Evolutionary conservation across 2,888 invertebrate species (phyloP).

Genomic region (Spicauda simplicius): DNA sequence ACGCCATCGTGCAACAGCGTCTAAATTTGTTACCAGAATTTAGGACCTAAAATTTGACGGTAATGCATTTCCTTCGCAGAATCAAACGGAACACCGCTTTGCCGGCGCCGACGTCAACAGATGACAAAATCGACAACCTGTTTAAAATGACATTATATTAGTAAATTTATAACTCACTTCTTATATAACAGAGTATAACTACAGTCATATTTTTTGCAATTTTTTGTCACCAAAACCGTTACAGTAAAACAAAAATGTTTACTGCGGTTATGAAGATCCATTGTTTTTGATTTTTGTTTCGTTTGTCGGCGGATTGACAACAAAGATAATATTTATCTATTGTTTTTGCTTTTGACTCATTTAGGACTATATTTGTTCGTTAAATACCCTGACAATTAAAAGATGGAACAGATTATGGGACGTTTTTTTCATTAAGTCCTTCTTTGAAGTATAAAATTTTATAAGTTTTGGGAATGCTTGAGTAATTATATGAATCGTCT

Average conservation of each 20-base stretch:
- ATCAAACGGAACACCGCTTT: slow-evolving; percentile 34
- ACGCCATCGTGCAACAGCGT: neutral
- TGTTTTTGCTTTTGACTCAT: slow-evolving; percentile 10
- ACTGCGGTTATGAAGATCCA: slow-evolving; percentile 60
- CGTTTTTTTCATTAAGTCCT: neutral
- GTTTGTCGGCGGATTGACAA: slow-evolving; percentile 36
- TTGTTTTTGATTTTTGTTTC: slow-evolving; percentile 37
- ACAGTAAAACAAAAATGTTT: slow-evolving; percentile 54
- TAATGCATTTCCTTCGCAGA: slow-evolving; percentile 29
- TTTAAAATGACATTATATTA: slow-evolving; percentile 8
- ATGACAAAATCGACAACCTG: slow-evolving; percentile 22
- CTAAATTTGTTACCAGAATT: slow-evolving; percentile 8
- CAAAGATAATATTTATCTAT: slow-evolving; percentile 6
- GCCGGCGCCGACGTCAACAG: slow-evolving; percentile 18
- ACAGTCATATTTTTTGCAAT: slow-evolving; percentile 5
- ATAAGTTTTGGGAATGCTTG: neutral
- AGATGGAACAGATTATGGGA: neutral
- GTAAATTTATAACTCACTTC: slow-evolving; percentile 25
- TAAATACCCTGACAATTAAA: neutral
- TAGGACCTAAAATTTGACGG: slow-evolving; percentile 6
- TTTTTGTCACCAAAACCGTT: slow-evolving; percentile 9
- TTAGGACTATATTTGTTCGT: slow-evolving; percentile 10
- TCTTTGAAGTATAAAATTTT: neutral
- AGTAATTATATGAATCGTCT: too few species aligned
- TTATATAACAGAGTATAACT: slow-evolving; percentile 25